Evolutionary conservation across 2,113 vertebrate species (phyloP).

Genomic region (Zootoca vivipara): DNA sequence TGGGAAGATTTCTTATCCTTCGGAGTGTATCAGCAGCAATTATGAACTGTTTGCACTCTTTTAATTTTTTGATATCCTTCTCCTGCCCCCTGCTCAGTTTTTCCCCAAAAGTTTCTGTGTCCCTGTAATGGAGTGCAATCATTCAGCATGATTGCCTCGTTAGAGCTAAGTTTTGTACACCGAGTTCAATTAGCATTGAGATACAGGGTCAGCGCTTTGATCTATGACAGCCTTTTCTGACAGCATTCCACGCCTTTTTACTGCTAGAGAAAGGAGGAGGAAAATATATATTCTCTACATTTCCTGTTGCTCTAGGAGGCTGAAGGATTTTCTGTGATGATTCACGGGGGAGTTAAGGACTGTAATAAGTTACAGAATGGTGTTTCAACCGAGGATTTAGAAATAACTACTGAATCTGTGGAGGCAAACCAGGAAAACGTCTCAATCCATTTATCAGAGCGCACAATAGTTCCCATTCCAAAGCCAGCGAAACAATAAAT

Average conservation of each 20-base stretch:
- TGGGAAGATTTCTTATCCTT: not conserved
- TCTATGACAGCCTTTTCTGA: conserved; percentile 12
- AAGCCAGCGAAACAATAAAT: conserved; percentile 53
- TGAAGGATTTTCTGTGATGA: conserved; percentile 35
- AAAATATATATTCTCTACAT: conserved; percentile 24
- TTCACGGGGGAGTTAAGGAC: conserved; percentile 41
- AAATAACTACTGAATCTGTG: conserved; percentile 51
- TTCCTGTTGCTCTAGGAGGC: conserved; percentile 42
- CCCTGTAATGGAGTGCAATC: not conserved
- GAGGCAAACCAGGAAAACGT: conserved; percentile 58
- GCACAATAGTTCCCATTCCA: conserved; percentile 41
- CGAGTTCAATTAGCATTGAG: conserved; percentile 18
- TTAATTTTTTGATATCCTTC: not conserved
- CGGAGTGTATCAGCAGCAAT: not conserved
- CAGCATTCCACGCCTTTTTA: conserved; percentile 25
- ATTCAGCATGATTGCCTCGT: conserved; percentile 20
- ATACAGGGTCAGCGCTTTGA: not conserved
- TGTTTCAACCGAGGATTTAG: conserved; percentile 42
- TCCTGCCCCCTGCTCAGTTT: not conserved
- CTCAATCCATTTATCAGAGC: conserved; percentile 73
- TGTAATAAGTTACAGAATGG: conserved; percentile 26
- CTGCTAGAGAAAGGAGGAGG: not conserved
- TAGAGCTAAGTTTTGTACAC: conserved; percentile 10
- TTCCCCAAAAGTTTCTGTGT: conserved; percentile 9
- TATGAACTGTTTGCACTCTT: not conserved